These are phyloP conservation scores for Pao palembangensis DNA, from an alignment of 2,113 vertebrate species.

Conservation along the genomic window DNA sequence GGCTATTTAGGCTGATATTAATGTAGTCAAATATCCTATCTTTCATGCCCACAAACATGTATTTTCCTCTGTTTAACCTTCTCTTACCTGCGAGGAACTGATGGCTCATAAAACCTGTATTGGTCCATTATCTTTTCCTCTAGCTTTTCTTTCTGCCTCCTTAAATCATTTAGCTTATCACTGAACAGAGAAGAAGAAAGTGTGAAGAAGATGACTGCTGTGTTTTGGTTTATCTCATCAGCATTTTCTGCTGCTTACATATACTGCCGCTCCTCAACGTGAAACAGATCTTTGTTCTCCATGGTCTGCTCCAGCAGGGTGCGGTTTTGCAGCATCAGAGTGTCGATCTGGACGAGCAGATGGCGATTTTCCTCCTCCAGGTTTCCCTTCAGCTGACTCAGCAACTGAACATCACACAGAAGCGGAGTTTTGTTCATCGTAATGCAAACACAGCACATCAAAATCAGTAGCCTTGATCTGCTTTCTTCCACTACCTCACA, in stretches of 20 bases:
- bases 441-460: not conserved
- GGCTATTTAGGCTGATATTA: not conserved
- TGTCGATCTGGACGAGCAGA: slow-evolving; percentile 95
- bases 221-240: not conserved
- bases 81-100: slow-evolving; percentile 87
- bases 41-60: no score
- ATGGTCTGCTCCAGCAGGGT: slow-evolving; percentile 94
- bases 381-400: slow-evolving; percentile 95
- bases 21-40: not conserved
- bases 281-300: slow-evolving; percentile 99
- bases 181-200: slow-evolving; percentile 64
- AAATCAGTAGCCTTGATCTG: not conserved
- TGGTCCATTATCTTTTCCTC: slow-evolving; percentile 99
- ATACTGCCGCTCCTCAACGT: slow-evolving; percentile 96
- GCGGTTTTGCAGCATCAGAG: slow-evolving; percentile 94
- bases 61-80: no score
- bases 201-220: not conserved
- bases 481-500: slow-evolving; percentile 82
- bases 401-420: slow-evolving; percentile 72
- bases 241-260: slow-evolving; percentile 73
- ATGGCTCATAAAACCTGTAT: slow-evolving; percentile 97
- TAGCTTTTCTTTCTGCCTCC: slow-evolving; percentile 96
- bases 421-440: not conserved
- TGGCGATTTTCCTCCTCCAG: slow-evolving; percentile 97
- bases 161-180: slow-evolving; percentile 94